A percentile compares a stretch with the other conserved stretches of the same genome.
Conservation (phyloP, 2,888 invertebrate genomes). For the Sinelater perroti region DNA sequence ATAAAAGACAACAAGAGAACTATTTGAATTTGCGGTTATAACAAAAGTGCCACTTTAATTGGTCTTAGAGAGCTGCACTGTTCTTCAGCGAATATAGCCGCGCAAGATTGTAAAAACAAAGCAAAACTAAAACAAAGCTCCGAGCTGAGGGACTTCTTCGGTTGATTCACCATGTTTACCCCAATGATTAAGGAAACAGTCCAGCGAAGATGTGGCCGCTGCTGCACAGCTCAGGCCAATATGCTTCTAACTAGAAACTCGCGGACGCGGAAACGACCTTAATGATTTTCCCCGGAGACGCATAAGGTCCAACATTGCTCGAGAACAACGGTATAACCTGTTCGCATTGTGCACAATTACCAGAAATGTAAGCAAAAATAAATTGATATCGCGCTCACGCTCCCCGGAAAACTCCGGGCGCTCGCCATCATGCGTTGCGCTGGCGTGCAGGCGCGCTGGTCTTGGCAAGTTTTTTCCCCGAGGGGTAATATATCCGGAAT, state of each 20-base stretch:
- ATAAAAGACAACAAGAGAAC: too few species aligned
- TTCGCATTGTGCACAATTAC: constrained; percentile 41
- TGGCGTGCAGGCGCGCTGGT: neutral
- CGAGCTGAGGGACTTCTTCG: constrained; percentile 18
- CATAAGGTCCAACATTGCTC: constrained; percentile 44
- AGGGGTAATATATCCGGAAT: constrained; percentile 4
- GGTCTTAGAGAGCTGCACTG: neutral
- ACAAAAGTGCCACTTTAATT: neutral
- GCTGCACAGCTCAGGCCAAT: constrained; percentile 44
- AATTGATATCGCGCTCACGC: constrained; percentile 11
- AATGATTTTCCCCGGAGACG: constrained; percentile 50
- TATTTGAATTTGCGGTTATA: neutral
- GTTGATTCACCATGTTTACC: constrained; percentile 37
- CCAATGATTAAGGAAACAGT: constrained; percentile 38
- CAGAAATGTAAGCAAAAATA: constrained; percentile 29
- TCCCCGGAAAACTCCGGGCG: neutral
- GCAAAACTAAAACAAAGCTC: constrained; percentile 20
- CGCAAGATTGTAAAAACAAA: constrained; percentile 4
- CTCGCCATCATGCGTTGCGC: constrained; percentile 6
- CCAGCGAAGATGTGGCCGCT: constrained; percentile 42
- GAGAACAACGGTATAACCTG: constrained; percentile 39
- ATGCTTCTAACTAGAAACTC: constrained; percentile 51
- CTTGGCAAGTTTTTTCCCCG: constrained; percentile 11
- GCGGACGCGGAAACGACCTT: constrained; percentile 51
- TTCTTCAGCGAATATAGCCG: constrained; percentile 1